Percentiles rank a stretch among this genome's conserved stretches.
Conservation (phyloP, 2,797 vertebrate genomes). For the Percopsis omiscomaycus region DNA sequence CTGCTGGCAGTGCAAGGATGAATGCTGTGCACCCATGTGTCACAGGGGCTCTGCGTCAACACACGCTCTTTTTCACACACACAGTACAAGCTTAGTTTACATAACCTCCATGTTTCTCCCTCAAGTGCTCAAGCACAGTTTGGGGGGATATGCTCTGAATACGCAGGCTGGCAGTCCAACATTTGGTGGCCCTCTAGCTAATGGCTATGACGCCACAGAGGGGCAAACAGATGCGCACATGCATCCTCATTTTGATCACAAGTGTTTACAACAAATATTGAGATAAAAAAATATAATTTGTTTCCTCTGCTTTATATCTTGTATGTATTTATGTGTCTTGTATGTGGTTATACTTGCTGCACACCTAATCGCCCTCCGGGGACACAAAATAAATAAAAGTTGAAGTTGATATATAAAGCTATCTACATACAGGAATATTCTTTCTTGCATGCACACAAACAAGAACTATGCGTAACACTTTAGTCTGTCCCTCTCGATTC, state of each 20-base stretch:
- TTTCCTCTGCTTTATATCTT: no score
- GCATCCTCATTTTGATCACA: constrained; percentile 7
- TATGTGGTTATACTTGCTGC: no score
- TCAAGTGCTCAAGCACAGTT: constrained; percentile 58
- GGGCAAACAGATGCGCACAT: constrained; percentile 36
- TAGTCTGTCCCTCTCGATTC: not conserved
- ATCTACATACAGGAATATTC: no score
- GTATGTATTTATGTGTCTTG: no score
- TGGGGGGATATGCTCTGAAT: constrained; percentile 55
- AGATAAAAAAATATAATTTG: no score
- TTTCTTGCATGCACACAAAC: no score
- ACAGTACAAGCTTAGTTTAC: constrained; percentile 47
- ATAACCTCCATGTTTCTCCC: constrained; percentile 63
- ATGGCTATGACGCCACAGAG: constrained; percentile 31
- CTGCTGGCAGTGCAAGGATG: constrained; percentile 44
- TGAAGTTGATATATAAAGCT: no score
- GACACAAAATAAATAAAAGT: no score
- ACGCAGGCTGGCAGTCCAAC: constrained; percentile 55
- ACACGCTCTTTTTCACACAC: constrained; percentile 9
- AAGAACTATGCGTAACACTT: no score
- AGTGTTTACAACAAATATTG: not conserved
- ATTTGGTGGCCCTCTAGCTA: constrained; percentile 40
- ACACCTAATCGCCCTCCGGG: no score
- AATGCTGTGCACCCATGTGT: constrained; percentile 70
- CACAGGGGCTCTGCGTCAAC: constrained; percentile 48